Percentiles rank a stretch among this genome's conserved stretches.
phyloP scores from a whole-genome alignment of 92 coral and sea anemone species.

The Muricea muricata region DNA sequence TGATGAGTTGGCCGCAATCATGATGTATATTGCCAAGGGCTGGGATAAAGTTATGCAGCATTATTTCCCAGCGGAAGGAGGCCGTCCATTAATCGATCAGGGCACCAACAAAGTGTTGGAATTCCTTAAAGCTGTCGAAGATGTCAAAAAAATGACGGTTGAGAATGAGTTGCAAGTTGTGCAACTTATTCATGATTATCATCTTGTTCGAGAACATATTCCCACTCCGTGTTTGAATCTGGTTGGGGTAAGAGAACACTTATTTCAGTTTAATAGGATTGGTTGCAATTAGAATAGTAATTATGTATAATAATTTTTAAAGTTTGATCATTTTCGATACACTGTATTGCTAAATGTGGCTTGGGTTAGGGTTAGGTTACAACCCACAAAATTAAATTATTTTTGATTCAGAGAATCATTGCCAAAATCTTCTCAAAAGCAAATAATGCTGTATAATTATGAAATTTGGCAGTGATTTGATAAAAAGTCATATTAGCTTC shows the following conservation, averaged over 20 bases:
- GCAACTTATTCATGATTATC: conserved; percentile 60
- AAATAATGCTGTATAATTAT: no score
- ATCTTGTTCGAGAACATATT: conserved; percentile 89
- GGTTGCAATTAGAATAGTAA: no score
- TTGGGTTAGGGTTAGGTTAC: no score
- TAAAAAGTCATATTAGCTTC: no score
- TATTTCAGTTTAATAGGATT: background rate
- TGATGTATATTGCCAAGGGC: conserved; percentile 55
- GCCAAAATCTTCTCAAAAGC: no score
- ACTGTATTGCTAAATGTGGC: no score
- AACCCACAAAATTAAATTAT: no score
- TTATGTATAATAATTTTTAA: no score
- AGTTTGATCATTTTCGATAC: no score
- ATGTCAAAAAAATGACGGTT: conserved; percentile 68
- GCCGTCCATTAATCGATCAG: no score
- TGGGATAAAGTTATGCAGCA: conserved; percentile 68
- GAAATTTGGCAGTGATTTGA: no score
- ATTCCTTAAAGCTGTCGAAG: conserved; percentile 75
- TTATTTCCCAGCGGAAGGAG: background rate
- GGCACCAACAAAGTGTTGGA: conserved; percentile 58
- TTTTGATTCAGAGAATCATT: no score
- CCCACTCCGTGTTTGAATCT: conserved; percentile 80
- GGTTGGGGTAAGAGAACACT: conserved; percentile 55
- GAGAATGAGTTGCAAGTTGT: conserved; percentile 58
- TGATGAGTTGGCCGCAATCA: conserved; percentile 70